Percentiles rank a stretch among this genome's conserved stretches.
phyloP scores from a whole-genome alignment of 2,797 vertebrate genomes.

The Huso huso region DNA sequence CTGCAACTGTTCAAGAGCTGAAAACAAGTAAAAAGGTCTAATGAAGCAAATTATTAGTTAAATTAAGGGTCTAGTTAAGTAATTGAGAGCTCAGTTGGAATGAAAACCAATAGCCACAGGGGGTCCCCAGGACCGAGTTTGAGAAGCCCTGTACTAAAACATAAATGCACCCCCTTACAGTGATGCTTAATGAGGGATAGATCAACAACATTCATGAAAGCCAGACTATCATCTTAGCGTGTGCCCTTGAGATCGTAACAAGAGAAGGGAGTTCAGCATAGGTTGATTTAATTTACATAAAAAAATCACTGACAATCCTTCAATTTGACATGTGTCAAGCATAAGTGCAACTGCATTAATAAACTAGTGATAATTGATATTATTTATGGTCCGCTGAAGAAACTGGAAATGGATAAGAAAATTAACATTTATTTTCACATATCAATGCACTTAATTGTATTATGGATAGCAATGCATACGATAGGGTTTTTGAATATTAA shows the following conservation, averaged over 20 bases:
- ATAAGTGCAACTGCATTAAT: slow-evolving; percentile 56
- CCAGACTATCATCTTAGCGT: slow-evolving; percentile 23
- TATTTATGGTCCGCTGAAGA: slow-evolving; percentile 18
- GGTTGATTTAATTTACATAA: slow-evolving; percentile 59
- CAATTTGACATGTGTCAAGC: slow-evolving; percentile 50
- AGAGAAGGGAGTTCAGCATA: slow-evolving; percentile 30
- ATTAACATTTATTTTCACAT: not conserved
- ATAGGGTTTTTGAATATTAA: too few relatives aligned
- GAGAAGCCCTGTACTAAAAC: too few relatives aligned
- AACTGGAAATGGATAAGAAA: not conserved
- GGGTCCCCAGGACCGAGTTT: too few relatives aligned
- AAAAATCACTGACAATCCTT: slow-evolving; percentile 57
- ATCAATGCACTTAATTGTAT: too few relatives aligned
- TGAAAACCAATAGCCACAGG: too few relatives aligned
- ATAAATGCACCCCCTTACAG: too few relatives aligned
- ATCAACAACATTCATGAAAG: slow-evolving; percentile 40
- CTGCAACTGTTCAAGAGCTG: too few relatives aligned
- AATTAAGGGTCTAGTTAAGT: too few relatives aligned
- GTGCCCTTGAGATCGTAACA: slow-evolving; percentile 52
- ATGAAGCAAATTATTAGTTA: too few relatives aligned
- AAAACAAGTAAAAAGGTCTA: too few relatives aligned
- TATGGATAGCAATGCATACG: too few relatives aligned
- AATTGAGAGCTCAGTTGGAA: too few relatives aligned
- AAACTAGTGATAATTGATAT: slow-evolving; percentile 58
- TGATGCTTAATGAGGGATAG: not conserved